A percentile compares a stretch with the other conserved stretches of the same genome.
These are phyloP conservation scores for Hemitrygon akajei DNA, from an alignment of 2,797 vertebrate species.

Conservation along the genomic window DNA sequence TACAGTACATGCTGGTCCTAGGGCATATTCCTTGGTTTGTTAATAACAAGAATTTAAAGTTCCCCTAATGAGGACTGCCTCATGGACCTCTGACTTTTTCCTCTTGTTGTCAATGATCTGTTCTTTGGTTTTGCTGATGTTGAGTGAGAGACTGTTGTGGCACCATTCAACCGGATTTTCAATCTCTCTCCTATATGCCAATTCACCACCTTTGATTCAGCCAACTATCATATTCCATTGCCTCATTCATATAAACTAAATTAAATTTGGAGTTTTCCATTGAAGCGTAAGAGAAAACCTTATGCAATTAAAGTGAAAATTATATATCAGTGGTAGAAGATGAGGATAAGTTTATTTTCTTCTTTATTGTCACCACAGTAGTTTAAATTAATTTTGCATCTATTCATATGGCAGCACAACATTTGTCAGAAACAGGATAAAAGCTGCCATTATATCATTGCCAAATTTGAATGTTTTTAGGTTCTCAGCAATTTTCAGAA, in stretches of 20 bases:
- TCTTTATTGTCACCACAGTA: not conserved
- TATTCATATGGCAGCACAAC: not conserved
- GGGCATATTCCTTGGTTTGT: too few relatives aligned
- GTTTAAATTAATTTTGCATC: not conserved
- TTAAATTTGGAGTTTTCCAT: not conserved
- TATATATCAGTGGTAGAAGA: not conserved
- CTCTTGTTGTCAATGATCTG: too few relatives aligned
- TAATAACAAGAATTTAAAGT: too few relatives aligned
- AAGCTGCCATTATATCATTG: not conserved
- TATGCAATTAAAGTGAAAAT: not conserved
- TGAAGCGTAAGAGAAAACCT: not conserved
- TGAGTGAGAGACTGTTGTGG: too few relatives aligned
- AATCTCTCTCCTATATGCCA: too few relatives aligned
- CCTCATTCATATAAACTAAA: constrained; percentile 11
- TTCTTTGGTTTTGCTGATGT: too few relatives aligned
- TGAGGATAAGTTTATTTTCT: not conserved
- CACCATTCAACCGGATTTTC: too few relatives aligned
- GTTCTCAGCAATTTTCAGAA: not conserved
- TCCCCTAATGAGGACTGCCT: too few relatives aligned
- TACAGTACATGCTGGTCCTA: too few relatives aligned
- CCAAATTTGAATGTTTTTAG: not conserved
- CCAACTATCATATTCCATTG: not conserved
- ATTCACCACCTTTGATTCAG: too few relatives aligned
- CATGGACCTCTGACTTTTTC: too few relatives aligned
- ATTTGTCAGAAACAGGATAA: not conserved